Evolutionary conservation across 2,113 vertebrate species (phyloP), one percentile per base, ranked within the genome.

Genomic region (Atrichornis clamosus): DNA sequence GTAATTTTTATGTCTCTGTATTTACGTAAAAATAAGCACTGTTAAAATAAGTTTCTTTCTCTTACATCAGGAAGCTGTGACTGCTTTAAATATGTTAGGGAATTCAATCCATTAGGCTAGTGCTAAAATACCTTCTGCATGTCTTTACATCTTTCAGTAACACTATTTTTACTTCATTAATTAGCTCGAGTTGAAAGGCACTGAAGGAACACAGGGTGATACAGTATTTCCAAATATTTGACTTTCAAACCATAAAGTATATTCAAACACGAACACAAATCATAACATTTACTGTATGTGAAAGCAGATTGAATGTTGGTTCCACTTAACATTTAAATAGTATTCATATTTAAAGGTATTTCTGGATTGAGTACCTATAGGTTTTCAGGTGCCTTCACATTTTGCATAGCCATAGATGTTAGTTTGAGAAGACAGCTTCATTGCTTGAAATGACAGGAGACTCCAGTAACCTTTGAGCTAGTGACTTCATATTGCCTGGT

Each of bases 401-500:
- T 56, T 93, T 96, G 35, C 72, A 24, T 35, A 86, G 19, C 68
- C 12, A 11, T 91, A 30, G 87, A 60, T 62, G 30, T 85, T 96
- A 46, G 28, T 87, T 95, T 96, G 94, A 46, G 85, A 82, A 96
- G 67, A 20, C 21, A 78, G 19, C 56, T 93, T 96, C 89, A 95
- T 95, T 96, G 92, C 84, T 95, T 93, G 55, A 86, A 26, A 89
- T 96, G 77, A 88, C 74, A 87, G 72, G 47, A 67, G 30, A 82
- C 63, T 95, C 35, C 62, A 89, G 37, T 94, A 96, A 94, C 50
- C 95, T 97, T 96, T 96, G 89, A 89, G 86, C 74, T 94, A 82
- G 62, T 90, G 87, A 80, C 67, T 97, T 97, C 65, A 14, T 94
- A 96, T 97, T 90, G 86, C 81, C 78, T 56, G 24, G 42, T 90